A percentile compares a stretch with the other conserved stretches of the same genome.
Evolutionary conservation across 2,888 invertebrate species (phyloP).

Genomic region (Thymelicus acteon): DNA sequence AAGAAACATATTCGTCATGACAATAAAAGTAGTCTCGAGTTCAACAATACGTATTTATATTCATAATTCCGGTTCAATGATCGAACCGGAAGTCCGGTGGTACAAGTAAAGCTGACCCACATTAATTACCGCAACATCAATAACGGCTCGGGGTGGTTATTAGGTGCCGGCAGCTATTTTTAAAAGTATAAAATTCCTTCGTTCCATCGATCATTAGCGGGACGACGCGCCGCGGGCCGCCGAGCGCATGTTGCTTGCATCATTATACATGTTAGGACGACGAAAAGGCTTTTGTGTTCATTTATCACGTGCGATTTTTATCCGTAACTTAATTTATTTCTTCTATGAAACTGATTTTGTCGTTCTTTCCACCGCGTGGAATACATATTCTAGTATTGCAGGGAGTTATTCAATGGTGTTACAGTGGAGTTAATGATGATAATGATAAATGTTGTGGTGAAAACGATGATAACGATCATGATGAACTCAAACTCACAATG

Average conservation of each 20-base stretch:
- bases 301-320: neutral
- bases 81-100: neutral
- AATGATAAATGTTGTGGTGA: too few species aligned
- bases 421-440: too few species aligned
- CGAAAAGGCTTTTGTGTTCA: neutral
- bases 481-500: too few species aligned
- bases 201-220: slow-evolving; percentile 52
- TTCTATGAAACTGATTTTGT: neutral
- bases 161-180: slow-evolving; percentile 10
- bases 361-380: neutral
- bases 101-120: neutral
- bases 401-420: too few species aligned
- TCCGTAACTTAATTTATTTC: neutral
- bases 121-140: slow-evolving; percentile 22
- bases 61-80: neutral
- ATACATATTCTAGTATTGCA: too few species aligned
- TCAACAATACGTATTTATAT: too few species aligned
- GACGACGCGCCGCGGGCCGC: slow-evolving; percentile 32
- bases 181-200: slow-evolving; percentile 21
- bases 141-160: slow-evolving; percentile 23
- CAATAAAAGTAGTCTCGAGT: too few species aligned
- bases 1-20: too few species aligned
- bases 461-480: too few species aligned
- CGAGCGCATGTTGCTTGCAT: slow-evolving; percentile 39
- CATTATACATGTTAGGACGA: slow-evolving; percentile 40